Evolutionary conservation across 2,113 vertebrate species (phyloP), one percentile per base, ranked within the genome.

Genomic region (Etia nguti): DNA sequence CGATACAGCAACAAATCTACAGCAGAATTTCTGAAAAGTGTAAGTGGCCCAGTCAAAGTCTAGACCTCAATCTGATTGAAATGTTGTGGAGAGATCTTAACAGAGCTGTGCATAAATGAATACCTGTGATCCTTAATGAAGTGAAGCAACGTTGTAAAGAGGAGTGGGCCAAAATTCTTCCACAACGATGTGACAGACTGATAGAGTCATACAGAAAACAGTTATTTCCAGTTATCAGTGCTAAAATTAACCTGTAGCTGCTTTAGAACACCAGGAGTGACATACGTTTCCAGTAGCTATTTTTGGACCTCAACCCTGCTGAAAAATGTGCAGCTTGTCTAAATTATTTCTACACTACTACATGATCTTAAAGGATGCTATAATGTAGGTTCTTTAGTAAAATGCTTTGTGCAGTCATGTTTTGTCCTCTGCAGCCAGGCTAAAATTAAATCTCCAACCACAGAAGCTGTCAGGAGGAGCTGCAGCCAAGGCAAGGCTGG

Each of bases 371-470:
- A 43, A 46, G 8, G 46, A 26, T 26, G 22, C 26, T 73, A 36
- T 31, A 41, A 54, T 50, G 4, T 5, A 8, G 16, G n/a, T 41
- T 46, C 48, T 43, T 36, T 65, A 79, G 46, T 50, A 31, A 77
- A 50, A 31, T 77, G n/a, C 38, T 48, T 29, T 5, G 31, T 48
- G 79, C 62, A 36, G 50, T 83, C 80, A 57, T 36, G 57, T 57
- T 50, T 9, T 79, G 60, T 90, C 83, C 56, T 84, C 56, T 79
- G 79, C 41, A 31, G 43, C 62, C 38, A 94, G 95, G 92, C 96
- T 97, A 92, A 96, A 97, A 94, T 96, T 96, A 92, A 95, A 96
- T 92, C 96, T 96, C 98, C 97, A 98, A 89, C 95, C 94, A 86
- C 97, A 96, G 86, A 98, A 97, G 6, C 96, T 96, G 91, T 98